Conservation (phyloP, 2,113 vertebrate genomes). For the Eidolon helvum region DNA sequence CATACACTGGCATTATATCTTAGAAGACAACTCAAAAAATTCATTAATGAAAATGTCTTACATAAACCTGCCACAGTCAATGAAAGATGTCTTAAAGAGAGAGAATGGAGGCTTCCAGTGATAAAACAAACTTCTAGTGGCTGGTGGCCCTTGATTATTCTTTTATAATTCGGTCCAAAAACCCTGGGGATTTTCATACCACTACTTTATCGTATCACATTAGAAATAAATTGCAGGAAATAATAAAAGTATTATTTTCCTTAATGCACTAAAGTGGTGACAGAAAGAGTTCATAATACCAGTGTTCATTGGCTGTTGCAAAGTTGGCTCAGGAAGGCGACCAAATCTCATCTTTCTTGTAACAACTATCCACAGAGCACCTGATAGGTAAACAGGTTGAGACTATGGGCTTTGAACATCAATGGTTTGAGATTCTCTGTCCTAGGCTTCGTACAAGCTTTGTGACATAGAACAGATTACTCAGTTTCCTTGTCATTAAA, state of each 20-base stretch:
- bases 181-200: constrained; percentile 16
- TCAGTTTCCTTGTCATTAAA: not conserved
- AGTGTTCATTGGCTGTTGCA: not conserved
- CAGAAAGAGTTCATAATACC: not conserved
- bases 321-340: not conserved
- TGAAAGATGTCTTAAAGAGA: constrained; percentile 50
- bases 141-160: constrained; percentile 64
- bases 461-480: not conserved
- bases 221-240: constrained; percentile 56
- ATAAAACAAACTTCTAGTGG: constrained; percentile 36
- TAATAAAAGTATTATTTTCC: constrained; percentile 28
- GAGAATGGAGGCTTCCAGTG: constrained; percentile 61
- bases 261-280: constrained; percentile 32
- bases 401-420: no score
- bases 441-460: not conserved
- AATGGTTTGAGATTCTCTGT: not conserved
- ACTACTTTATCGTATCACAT: not conserved
- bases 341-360: not conserved
- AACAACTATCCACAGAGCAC: not conserved
- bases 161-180: constrained; percentile 71
- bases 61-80: constrained; percentile 11
- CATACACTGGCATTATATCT: not conserved
- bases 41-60: not conserved
- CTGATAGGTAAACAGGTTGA: not conserved
- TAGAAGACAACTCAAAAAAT: not conserved